These are phyloP conservation scores for Stichodactyla mertensii DNA, from an alignment of 64 coral and sea anemone genomes.

Conservation along the genomic window DNA sequence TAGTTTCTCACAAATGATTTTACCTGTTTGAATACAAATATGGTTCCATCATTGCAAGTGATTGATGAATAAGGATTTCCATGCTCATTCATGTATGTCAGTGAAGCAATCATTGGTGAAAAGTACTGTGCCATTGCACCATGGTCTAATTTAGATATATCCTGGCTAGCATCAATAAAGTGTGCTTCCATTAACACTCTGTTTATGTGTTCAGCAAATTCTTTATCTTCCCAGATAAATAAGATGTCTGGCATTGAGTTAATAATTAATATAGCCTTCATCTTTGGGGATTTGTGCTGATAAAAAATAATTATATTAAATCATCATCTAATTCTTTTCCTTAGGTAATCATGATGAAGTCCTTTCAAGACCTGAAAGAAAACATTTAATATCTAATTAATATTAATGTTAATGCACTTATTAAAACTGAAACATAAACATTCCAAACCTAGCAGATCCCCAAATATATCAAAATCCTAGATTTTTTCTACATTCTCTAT, in stretches of 20 bases:
- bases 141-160: conserved; percentile 46
- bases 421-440: neutral
- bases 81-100: conserved; percentile 83
- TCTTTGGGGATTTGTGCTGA: neutral
- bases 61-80: conserved; percentile 87
- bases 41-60: conserved; percentile 73
- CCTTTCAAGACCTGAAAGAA: neutral
- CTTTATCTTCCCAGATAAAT: conserved; percentile 83
- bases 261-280: conserved; percentile 77
- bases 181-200: conserved; percentile 47
- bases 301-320: neutral
- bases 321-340: neutral
- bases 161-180: conserved; percentile 43
- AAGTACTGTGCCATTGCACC: conserved; percentile 70
- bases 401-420: neutral
- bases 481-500: neutral
- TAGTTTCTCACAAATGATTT: neutral
- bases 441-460: neutral
- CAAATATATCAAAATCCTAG: neutral
- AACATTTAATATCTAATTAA: neutral
- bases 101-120: conserved; percentile 82
- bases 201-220: conserved; percentile 76
- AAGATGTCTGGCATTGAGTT: conserved; percentile 90
- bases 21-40: conserved; percentile 95
- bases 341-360: neutral